Base-by-base conservation (phyloP, 1,140 invertebrate species). In the Pomacea maculata region DNA sequence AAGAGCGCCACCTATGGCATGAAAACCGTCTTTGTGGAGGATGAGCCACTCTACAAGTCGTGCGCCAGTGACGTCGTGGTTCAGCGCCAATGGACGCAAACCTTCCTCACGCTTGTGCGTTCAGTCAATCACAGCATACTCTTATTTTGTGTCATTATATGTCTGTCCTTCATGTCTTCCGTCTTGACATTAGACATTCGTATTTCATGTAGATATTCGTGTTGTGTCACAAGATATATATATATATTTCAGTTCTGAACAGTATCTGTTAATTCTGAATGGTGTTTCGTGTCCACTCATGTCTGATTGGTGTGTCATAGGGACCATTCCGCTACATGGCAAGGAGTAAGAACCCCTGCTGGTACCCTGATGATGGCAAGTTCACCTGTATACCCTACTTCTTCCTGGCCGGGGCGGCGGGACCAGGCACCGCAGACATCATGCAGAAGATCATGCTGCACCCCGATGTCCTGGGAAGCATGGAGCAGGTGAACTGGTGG, bases 331-430 rank as follows among this genome's bases (percentile, higher is more conserved):
- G 77, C 0, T 78, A 78, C 77, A 21, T 78, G 54, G 77, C 17
- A 3, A 54, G 54, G 21, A 78, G 77, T 67, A 78, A 78, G 52
- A 78, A 78, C 25, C 77, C 77, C 15, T 78, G 77, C 67, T 78
- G 77, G 77, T 70, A 78, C 52, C 77, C 77, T 8, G 75, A 77
- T 61, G 70, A 78, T 10, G 77, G 67, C 0, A 78, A 78, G 65
- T 78, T 78, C 54, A 78, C 77, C 19, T 78, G 77, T 52, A 54
- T 78, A 17, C 77, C 77, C 52, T 70, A 78, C 77, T 78, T 78
- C 54, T 78, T 78, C 61, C 77, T 78, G 52, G 67, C 77, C 11
- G 77, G 77, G 6, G 77, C 54, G 17, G 63, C 77, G 15, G 77
- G 77, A 21, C 77, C 77, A 12, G 77, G 34, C 65, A 71, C 52